A percentile compares a stretch with the other conserved stretches of the same genome.
Evolutionary conservation across 2,888 invertebrate species (phyloP).

Genomic region (Scaptomyza cyrtandrae): DNA sequence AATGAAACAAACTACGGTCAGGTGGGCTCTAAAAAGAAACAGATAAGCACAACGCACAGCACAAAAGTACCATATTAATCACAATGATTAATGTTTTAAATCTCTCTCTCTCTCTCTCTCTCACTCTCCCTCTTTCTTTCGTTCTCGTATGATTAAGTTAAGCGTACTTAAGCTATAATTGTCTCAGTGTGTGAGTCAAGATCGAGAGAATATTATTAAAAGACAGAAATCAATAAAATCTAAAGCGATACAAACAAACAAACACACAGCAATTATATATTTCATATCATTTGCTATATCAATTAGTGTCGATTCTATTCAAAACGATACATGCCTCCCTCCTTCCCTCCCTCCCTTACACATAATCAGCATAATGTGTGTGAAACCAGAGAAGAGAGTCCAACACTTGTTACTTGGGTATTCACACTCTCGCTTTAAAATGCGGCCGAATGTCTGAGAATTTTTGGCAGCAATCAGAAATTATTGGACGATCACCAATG

Average conservation of each 20-base stretch:
- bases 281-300: constrained; percentile 66
- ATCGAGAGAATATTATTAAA: background rate
- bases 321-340: constrained; percentile 24
- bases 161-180: too few species aligned
- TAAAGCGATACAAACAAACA: background rate
- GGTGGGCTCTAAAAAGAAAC: constrained; percentile 16
- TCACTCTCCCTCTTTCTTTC: too few species aligned
- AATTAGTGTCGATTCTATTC: constrained; percentile 52
- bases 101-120: too few species aligned
- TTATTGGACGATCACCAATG: constrained; percentile 54
- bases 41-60: constrained; percentile 31
- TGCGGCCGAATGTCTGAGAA: constrained; percentile 55
- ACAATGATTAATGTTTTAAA: constrained; percentile 43
- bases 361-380: background rate
- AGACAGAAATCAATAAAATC: constrained; percentile 35
- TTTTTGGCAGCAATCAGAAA: constrained; percentile 77
- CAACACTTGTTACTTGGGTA: background rate
- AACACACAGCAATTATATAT: constrained; percentile 1
- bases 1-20: constrained; percentile 21
- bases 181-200: constrained; percentile 44
- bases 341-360: background rate
- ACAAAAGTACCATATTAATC: constrained; percentile 35
- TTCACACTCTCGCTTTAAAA: constrained; percentile 1
- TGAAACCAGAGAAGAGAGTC: constrained; percentile 26
- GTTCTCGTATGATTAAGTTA: too few species aligned